Evolutionary conservation across 2,888 invertebrate species (phyloP).

Genomic region (Tricholauxania praeusta): DNA sequence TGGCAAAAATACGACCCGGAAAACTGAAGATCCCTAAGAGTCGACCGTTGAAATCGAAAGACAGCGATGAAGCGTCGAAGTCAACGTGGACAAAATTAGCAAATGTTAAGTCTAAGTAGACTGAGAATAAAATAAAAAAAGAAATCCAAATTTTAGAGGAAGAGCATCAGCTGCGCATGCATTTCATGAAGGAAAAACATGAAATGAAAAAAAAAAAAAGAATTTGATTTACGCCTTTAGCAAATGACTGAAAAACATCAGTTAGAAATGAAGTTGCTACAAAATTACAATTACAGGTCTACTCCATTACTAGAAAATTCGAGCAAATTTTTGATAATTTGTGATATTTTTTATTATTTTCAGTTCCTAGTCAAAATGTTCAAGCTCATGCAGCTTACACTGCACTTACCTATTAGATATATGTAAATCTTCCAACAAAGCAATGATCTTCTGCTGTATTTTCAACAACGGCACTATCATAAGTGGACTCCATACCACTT

Average conservation of each 20-base stretch:
- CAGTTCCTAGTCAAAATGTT: too few species aligned
- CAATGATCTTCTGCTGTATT: too few species aligned
- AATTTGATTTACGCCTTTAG: neutral
- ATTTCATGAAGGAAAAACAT: slow-evolving; percentile 14
- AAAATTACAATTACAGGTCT: neutral
- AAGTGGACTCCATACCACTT: too few species aligned
- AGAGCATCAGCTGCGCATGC: slow-evolving; percentile 6
- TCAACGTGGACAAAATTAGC: slow-evolving; percentile 3
- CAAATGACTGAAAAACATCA: slow-evolving; percentile 7
- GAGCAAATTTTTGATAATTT: too few species aligned
- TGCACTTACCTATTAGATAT: too few species aligned
- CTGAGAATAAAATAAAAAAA: slow-evolving; percentile 7
- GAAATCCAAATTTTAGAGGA: slow-evolving; percentile 1
- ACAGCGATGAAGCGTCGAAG: neutral
- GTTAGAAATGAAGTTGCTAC: slow-evolving; percentile 8
- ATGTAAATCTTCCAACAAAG: too few species aligned
- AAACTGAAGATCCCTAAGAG: neutral
- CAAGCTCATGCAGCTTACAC: too few species aligned
- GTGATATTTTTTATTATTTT: too few species aligned
- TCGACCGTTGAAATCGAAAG: too few species aligned
- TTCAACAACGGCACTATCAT: too few species aligned
- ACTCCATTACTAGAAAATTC: too few species aligned
- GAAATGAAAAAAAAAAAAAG: neutral
- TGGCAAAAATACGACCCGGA: too few species aligned
- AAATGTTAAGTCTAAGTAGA: neutral